Evolutionary conservation across 1,140 invertebrate species (phyloP), one percentile per base, ranked within the genome.

Genomic region (Bombus confusus): DNA sequence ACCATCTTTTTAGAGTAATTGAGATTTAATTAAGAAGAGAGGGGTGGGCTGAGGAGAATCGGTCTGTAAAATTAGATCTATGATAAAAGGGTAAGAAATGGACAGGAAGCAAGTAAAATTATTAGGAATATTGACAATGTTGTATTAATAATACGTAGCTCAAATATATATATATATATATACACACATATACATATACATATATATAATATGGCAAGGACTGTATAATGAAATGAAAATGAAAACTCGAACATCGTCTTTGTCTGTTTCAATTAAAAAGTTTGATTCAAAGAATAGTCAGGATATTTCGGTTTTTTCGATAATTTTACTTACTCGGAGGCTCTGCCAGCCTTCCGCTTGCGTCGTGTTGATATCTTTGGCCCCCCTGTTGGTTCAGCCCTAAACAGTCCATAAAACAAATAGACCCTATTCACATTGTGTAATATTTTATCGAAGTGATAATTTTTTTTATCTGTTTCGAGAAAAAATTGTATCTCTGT

Each of bases 321-420:
- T 89, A 86, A 85, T 92, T 80, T 94, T 95, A 95, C 95, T 95
- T 95, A 95, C 95, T 95, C 94, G 94, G 94, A 95, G 94, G 94
- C 94, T 94, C 93, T 95, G 94, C 93, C 94, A 95, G 93, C 92
- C 91, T 94, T 95, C 94, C 95, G 94, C 94, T 95, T 95, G 92
- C 95, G 94, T 93, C 94, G 93, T 90, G 93, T 93, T 91, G 94
- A 95, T 92, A 95, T 94, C 95, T 95, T 95, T 95, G 94, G 93
- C 93, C 94, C 95, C 95, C 95, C 95, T 93, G 94, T 95, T 90
- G 95, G 94, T 94, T 95, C 94, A 94, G 93, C 94, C 95, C 95
- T 95, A 95, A 95, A 95, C 95, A 95, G 87, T 95, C 92, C 93
- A 95, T 87, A 95, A 94, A 95, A 94, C 93, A 94, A 94, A 93